Evolutionary conservation across 1,140 invertebrate genomes (phyloP), one percentile per base, ranked within the genome.

Genomic region (Hylyphantes graminicola): DNA sequence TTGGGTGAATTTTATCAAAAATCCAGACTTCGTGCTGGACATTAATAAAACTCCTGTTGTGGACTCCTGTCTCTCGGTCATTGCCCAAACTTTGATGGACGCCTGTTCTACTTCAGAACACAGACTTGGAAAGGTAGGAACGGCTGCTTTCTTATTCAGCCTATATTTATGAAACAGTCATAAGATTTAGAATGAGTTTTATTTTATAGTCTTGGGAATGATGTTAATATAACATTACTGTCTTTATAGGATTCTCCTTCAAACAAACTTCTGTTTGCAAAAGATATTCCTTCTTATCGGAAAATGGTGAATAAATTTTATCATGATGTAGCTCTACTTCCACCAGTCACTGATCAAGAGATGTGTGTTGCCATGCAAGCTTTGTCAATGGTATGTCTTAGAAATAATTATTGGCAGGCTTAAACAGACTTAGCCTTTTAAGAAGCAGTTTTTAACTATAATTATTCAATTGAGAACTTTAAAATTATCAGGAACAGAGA

Each of bases 1-100:
- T 92, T 98, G 97, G 97, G 95, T 98, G 15, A 98, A 98, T 90
- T 95, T 98, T 87, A 97, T 98, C 78, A 98, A 98, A 90, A 98
- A 98, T 92, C 96, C 97, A 9, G 96, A 98, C 90, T 97, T 97
- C 89, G 96, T 98, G 89, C 97, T 98, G 90, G 97, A 98, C 90
- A 95, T 98, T 68, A 95, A 97, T 87, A 97, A 98, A 91, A 96
- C 96, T 4, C 92, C 93, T 13, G 96, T 95, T 9, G 94, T 98
- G 15, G 96, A 98, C 90, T 95, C 96, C 13, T 97, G 96, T 88
- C 90, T 98, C 53, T 96, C 95, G 86, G 96, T 98, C 53, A 96
- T 98, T 87, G 96, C 97, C 48, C 97, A 98, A 91, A 97, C 96
- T 5, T 95, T 98, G 89, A 98, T 98, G 95, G 97, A 98, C 89